Base-by-base conservation (phyloP, 2,113 vertebrate species). In the Hiodon alosoides region DNA sequence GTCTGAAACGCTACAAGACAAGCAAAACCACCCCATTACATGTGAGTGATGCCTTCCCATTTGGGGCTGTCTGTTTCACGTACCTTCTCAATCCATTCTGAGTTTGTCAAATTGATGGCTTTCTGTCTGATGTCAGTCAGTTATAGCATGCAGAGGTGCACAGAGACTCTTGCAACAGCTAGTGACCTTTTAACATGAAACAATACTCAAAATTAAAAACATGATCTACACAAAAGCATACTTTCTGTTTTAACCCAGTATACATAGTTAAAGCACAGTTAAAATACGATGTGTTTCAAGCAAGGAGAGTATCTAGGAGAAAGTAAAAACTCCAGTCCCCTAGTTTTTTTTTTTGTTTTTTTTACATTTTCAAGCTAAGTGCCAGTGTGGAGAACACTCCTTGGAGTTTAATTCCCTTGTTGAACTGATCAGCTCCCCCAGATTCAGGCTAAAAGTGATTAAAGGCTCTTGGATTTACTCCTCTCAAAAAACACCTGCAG, bases 21-120 rank as follows among this genome's bases (percentile, higher is more conserved):
- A 75, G 73, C 67, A 85, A 90, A 93, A 91, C 90, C 90, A 87
- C 81, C 91, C 93, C 94, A 94, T 95, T 94, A 91, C 88, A 87
- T 85, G 88, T 87, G 89, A 88, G 80, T 83, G 86, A 87, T 91
- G 92, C 89, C 89, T 89, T 93, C 90, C 89, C 88, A 85, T 90
- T 88, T 90, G 57, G 60, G 61, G 74, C 74, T 69, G 60, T 79
- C 73, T 71, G 57, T 69, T 14, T 72, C 71, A 65, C 78, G 66
- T 75, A 68, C 74, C 77, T 78, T 73, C 71, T 77, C 74, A 61
- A 76, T 73, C 74, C 72, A 59, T 72, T 71, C 72, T 66, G 48
- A 59, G 57, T 70, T 71, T 67, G 54, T 53, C 58, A 62, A 80
- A 82, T 72, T 75, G 68, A 75, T 61, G 62, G 74, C 68, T 69